phyloP scores from a whole-genome alignment of 2,797 vertebrate genomes.

The Natrix natrix region DNA sequence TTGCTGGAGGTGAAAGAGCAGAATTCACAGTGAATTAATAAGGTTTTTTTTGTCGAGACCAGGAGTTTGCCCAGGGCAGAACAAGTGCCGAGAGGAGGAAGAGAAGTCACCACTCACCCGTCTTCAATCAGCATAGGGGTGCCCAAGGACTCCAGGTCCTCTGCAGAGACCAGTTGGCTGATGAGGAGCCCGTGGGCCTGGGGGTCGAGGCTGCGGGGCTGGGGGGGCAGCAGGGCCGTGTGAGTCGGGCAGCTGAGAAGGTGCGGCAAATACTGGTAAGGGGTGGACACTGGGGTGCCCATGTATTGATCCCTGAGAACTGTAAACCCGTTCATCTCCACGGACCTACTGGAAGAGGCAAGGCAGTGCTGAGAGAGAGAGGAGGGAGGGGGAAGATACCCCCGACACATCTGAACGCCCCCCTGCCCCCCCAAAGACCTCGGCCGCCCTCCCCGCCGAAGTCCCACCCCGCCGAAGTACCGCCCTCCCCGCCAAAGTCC shows the following conservation, averaged over 20 bases:
- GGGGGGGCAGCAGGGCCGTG: conserved; percentile 84
- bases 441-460: not conserved
- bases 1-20: no score
- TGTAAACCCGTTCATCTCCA: conserved; percentile 92
- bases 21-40: no score
- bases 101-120: conserved; percentile 76
- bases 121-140: conserved; percentile 98
- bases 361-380: not conserved
- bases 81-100: no score
- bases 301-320: conserved; percentile 96
- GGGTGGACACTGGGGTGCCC: conserved; percentile 86
- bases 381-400: not conserved
- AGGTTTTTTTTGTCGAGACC: no score
- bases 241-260: conserved; percentile 90
- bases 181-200: conserved; percentile 92
- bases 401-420: fast-evolving
- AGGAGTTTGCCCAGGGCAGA: no score
- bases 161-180: conserved; percentile 90
- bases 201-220: conserved; percentile 87
- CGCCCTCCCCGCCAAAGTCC: not conserved
- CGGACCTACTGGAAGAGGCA: conserved; percentile 80
- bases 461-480: conserved; percentile 78
- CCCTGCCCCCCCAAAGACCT: not conserved
- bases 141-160: conserved; percentile 88
- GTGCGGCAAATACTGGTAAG: conserved; percentile 96